A percentile compares a stretch with the other conserved stretches of the same genome.
Conservation (phyloP, 2,113 vertebrate species). For the Acanthochromis polyacanthus region DNA sequence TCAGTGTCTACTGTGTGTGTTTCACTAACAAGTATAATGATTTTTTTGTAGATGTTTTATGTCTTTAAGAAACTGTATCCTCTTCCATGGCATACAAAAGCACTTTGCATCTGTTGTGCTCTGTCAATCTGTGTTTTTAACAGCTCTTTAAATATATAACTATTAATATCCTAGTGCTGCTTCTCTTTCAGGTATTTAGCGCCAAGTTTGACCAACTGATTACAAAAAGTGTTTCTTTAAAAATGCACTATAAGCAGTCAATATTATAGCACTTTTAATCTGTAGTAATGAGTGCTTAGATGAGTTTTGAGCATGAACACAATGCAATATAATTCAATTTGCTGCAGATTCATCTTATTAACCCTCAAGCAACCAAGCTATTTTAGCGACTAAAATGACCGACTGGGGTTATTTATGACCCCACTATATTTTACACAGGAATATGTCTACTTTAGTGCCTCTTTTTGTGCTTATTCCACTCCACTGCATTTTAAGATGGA, state of each 20-base stretch:
- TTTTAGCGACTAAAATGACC: no score
- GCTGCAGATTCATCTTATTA: no score
- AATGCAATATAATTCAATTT: neutral
- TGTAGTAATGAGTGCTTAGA: neutral
- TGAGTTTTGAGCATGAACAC: neutral
- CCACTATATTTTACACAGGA: no score
- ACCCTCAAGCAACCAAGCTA: no score
- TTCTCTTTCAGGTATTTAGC: neutral
- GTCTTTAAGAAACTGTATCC: conserved; percentile 67
- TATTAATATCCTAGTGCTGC: neutral
- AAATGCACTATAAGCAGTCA: neutral
- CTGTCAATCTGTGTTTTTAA: conserved; percentile 5
- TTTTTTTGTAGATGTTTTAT: conserved; percentile 5
- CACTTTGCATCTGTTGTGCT: neutral
- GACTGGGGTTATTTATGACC: no score
- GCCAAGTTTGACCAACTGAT: neutral
- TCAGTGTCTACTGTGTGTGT: conserved; percentile 15
- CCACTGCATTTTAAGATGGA: no score
- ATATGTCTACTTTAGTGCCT: no score
- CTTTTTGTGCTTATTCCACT: no score
- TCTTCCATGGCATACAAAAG: conserved; percentile 16
- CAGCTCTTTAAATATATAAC: neutral
- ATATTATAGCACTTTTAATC: neutral
- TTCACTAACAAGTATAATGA: conserved; percentile 14
- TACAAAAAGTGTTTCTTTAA: no score